Base-by-base conservation (phyloP, 92 coral and sea anemone species). In the Scolanthus callimorphus region DNA sequence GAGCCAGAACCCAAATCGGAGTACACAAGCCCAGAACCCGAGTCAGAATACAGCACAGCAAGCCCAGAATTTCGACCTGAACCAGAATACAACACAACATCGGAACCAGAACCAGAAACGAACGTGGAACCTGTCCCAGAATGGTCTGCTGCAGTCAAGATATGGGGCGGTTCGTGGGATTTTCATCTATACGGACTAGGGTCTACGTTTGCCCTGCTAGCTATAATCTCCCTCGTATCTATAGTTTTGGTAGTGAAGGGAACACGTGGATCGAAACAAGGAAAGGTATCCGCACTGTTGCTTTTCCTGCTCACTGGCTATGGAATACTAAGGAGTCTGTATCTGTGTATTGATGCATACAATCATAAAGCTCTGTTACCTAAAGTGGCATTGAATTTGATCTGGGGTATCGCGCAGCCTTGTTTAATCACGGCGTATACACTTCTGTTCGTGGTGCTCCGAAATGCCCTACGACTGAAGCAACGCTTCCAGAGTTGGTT, bases 101-200 rank as follows among this genome's bases (percentile, higher is more conserved):
- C 52, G 4, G 11, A 17, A 0, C 53, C 65, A 25, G 12, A n/a
- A 8, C 47, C 63, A 64, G 31, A 41, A 27, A 62, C 48, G 27
- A 65, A 52, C 67, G 55, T 28, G 44, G 91, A 84, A 25, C 89
- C 95, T 0, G 55, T 71, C n/a, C 95, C 89, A 1, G 83, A 82
- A 25, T 86, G 95, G 95, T 31, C 51, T 2, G 17, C 4, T 28
- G 95, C 95, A 6, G 60, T 55, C 1, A 55, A 62, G 0, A 45
- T 41, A 0, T 86, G 95, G 95, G 85, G 95, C 6, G n/a, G 17
- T 11, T 89, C 85, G 6, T 86, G 89, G 95, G 76, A 67, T 10
- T 51, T 86, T 17, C 95, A 86, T 31, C 80, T 63, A 11, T 86
- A 71, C 21, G 95, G 95, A 15, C 37, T 86, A 41, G 95, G 85